Evolutionary conservation across 2,888 invertebrate species (phyloP), one percentile per base, ranked within the genome.

Genomic region (Prenolepis imparis): DNA sequence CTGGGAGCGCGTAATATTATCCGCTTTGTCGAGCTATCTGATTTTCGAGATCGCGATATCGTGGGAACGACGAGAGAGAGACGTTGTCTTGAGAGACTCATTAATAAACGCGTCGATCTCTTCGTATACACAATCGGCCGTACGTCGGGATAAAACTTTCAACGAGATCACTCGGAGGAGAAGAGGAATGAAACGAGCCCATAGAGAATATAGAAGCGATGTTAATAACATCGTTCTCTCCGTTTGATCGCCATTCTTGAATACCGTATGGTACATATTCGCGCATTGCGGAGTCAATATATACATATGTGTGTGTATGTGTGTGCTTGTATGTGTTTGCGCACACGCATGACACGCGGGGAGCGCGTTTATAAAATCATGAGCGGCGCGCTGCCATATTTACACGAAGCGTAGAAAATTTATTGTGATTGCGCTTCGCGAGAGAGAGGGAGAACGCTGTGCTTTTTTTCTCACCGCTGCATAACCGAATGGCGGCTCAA

Each of bases 341-440:
- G 41, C 55, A 57, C n/a, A 55, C 52, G 32, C 73, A 52, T 36
- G 64, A 52, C 52, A 36, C 74, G 77, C 67, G 68, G 52, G n/a
- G 59, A 41, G 70, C 67, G 39, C 74, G 87, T 86, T 92, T 90
- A 92, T 87, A 88, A 91, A 91, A 89, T 91, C 88, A 91, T 90
- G 89, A 90, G 88, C 55, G 75, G 67, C 74, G 75, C 87, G 83
- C 82, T 84, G 81, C 80, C 21, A 91, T 92, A 92, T 92, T 92
- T 92, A 92, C 89, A 87, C 84, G 89, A 86, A 52, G 86, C 82
- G 86, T 78, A 80, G 90, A 75, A 86, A 92, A 92, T 92, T 93
- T 91, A 92, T 91, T 88, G 91, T 90, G 91, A 92, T 93, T 92
- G 92, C 91, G 85, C 89, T 91, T 90, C 64, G 61, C 77, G 44